phyloP scores from a whole-genome alignment of 2,888 invertebrate species.

The Luffia ferchaultella region DNA sequence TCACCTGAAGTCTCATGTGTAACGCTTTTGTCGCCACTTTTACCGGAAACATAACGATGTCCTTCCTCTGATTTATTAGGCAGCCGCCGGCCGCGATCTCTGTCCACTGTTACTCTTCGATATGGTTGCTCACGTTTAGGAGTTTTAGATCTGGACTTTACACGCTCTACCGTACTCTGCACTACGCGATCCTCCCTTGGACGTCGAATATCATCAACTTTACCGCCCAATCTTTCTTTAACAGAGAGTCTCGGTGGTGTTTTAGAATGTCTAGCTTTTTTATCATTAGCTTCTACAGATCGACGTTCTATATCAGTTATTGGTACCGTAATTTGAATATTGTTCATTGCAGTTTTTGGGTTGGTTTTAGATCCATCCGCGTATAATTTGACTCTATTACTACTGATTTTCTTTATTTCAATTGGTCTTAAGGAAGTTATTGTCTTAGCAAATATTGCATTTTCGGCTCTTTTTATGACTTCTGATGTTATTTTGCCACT shows the following conservation, averaged over 20 bases:
- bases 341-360: slow-evolving; percentile 39
- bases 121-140: slow-evolving; percentile 54
- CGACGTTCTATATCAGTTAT: slow-evolving; percentile 45
- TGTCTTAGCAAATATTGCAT: slow-evolving; percentile 90
- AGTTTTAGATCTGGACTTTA: slow-evolving; percentile 61
- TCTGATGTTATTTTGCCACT: slow-evolving; percentile 81
- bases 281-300: slow-evolving; percentile 54
- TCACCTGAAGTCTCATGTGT: slow-evolving; percentile 27
- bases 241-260: slow-evolving; percentile 73
- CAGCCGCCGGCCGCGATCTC: slow-evolving; percentile 38
- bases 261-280: slow-evolving; percentile 45
- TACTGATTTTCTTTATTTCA: slow-evolving; percentile 78
- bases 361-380: slow-evolving; percentile 47
- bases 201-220: slow-evolving; percentile 69
- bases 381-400: slow-evolving; percentile 73
- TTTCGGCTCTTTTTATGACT: slow-evolving; percentile 90
- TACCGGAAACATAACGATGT: slow-evolving; percentile 24
- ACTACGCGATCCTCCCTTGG: slow-evolving; percentile 60
- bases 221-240: slow-evolving; percentile 82
- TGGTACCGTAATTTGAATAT: slow-evolving; percentile 66
- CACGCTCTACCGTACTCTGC: slow-evolving; percentile 62
- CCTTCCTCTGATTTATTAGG: slow-evolving; percentile 34
- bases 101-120: slow-evolving; percentile 58
- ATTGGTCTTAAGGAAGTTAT: slow-evolving; percentile 81
- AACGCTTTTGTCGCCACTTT: slow-evolving; percentile 29